phyloP scores from a whole-genome alignment of 2,888 invertebrate species.

The Ethmia dodecea region DNA sequence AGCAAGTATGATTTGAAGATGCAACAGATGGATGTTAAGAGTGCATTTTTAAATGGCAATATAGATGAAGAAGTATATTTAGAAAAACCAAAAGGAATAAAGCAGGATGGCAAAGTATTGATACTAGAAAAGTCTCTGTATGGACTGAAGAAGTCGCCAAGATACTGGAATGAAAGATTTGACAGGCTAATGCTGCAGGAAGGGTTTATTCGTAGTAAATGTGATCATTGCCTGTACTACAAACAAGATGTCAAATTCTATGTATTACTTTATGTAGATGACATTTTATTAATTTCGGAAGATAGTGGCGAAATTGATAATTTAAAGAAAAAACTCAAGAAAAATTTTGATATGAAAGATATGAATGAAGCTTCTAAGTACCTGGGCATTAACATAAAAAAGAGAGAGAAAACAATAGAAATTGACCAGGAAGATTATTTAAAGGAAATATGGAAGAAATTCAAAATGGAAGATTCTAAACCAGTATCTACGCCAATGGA shows the following conservation, averaged over 20 bases:
- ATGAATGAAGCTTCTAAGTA: background rate
- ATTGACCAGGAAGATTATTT: conserved; percentile 7
- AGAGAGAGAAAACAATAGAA: background rate
- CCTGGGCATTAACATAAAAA: conserved; percentile 5
- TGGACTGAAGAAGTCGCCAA: no score
- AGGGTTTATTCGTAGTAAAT: conserved; percentile 6
- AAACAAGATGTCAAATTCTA: conserved; percentile 1
- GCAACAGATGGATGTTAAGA: conserved; percentile 10
- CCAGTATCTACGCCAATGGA: conserved; percentile 6
- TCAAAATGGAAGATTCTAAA: conserved; percentile 10
- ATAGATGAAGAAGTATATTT: no score
- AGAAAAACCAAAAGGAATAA: conserved; percentile 14
- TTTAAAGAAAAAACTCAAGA: background rate
- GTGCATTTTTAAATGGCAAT: conserved; percentile 21
- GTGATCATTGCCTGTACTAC: conserved; percentile 12
- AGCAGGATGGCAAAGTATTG: conserved; percentile 1
- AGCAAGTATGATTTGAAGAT: conserved; percentile 2
- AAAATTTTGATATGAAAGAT: conserved; percentile 8
- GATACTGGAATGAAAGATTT: conserved; percentile 11
- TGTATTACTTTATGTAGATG: conserved; percentile 11
- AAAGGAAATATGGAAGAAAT: conserved; percentile 6
- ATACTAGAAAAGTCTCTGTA: conserved; percentile 11
- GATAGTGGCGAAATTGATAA: conserved; percentile 1
- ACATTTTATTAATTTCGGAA: conserved; percentile 3
- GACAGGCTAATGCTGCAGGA: conserved; percentile 1